A percentile compares a stretch with the other conserved stretches of the same genome.
These are phyloP conservation scores for Hypocryptadius cinnamomeus DNA, from an alignment of 2,113 vertebrate genomes.

Conservation along the genomic window DNA sequence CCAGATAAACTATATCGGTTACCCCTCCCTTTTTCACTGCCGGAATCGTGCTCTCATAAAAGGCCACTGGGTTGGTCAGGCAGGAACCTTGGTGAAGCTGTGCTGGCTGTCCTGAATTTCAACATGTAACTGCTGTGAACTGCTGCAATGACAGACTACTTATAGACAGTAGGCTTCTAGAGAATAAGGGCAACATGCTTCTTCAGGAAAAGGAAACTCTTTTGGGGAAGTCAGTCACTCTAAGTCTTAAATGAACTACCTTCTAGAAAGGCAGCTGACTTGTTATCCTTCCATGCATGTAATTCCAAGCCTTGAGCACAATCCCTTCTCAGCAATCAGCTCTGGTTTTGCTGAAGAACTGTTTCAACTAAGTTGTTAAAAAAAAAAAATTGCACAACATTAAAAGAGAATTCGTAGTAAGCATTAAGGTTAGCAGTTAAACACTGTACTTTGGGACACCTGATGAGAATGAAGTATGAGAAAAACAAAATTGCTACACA, in stretches of 20 bases:
- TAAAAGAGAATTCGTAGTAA: neutral
- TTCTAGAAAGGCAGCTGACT: neutral
- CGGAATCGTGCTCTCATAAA: neutral
- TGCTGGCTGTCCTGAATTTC: neutral
- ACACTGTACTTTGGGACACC: neutral
- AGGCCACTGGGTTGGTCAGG: neutral
- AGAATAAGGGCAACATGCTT: neutral
- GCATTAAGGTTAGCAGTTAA: neutral
- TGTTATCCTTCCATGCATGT: neutral
- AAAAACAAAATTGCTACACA: neutral
- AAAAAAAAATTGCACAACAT: neutral
- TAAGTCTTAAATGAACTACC: neutral
- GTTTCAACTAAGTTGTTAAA: neutral
- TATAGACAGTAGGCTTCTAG: neutral
- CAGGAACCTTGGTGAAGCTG: neutral
- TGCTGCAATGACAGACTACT: neutral
- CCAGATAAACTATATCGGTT: accelerated
- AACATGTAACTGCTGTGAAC: neutral
- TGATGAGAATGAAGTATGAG: neutral
- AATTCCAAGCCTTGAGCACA: neutral
- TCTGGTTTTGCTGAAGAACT: neutral
- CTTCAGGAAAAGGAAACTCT: neutral
- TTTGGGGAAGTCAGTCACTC: neutral
- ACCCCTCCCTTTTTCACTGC: neutral
- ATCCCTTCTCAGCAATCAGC: neutral